phyloP scores from a whole-genome alignment of 2,113 vertebrate genomes.

The Ophthalmolycus amberensis region DNA sequence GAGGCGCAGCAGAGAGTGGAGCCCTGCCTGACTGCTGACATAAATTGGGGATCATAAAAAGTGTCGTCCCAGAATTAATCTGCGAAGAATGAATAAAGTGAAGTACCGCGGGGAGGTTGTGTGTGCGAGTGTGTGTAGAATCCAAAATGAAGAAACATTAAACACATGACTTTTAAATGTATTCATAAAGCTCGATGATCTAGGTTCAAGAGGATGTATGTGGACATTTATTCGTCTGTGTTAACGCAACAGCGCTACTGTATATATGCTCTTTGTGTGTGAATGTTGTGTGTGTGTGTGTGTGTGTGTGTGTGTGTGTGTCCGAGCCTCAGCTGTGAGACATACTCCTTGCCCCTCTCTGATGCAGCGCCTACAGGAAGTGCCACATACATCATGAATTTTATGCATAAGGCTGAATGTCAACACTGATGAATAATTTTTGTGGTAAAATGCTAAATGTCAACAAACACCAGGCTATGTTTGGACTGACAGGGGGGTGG shows the following conservation, averaged over 20 bases:
- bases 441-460: constrained; percentile 76
- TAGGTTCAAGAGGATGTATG: constrained; percentile 17
- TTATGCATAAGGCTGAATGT: constrained; percentile 79
- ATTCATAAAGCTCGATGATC: constrained; percentile 52
- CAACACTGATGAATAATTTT: constrained; percentile 79
- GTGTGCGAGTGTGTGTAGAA: constrained; percentile 37
- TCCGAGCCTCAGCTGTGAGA: constrained; percentile 63
- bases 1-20: constrained; percentile 36
- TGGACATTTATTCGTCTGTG: constrained; percentile 11
- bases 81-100: constrained; percentile 74
- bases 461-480: constrained; percentile 69
- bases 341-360: constrained; percentile 42
- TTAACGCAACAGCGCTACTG: neutral
- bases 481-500: constrained; percentile 32
- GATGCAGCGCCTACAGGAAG: constrained; percentile 72
- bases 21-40: constrained; percentile 65
- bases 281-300: constrained; percentile 17
- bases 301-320: constrained; percentile 10
- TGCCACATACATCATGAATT: constrained; percentile 73
- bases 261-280: constrained; percentile 1
- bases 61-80: constrained; percentile 72
- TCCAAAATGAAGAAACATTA: constrained; percentile 56
- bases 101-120: constrained; percentile 30
- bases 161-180: constrained; percentile 50
- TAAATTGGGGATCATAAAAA: constrained; percentile 78